A percentile compares a stretch with the other conserved stretches of the same genome.
Evolutionary conservation across 2,888 invertebrate genomes (phyloP).

Genomic region (Alviniconcha strummeri): DNA sequence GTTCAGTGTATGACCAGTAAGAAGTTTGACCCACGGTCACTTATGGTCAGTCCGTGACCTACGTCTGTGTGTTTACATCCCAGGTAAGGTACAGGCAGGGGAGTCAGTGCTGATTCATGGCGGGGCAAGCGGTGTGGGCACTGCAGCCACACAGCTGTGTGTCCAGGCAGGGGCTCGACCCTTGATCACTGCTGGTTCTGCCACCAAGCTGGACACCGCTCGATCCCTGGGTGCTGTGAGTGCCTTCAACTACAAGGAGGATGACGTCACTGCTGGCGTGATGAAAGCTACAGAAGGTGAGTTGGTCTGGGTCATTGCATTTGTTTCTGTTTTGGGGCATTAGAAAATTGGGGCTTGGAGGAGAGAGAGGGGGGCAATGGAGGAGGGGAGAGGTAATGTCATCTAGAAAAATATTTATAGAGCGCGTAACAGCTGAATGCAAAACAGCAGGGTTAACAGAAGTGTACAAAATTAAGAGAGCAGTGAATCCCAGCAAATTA

Average conservation of each 20-base stretch:
- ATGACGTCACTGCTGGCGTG: conserved; percentile 63
- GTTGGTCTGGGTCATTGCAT: background rate
- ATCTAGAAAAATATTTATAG: too few relatives aligned
- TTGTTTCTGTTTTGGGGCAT: background rate
- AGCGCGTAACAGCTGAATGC: too few relatives aligned
- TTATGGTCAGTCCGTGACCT: too few relatives aligned
- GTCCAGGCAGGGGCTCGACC: conserved; percentile 61
- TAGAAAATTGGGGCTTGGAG: background rate
- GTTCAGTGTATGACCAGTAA: too few relatives aligned
- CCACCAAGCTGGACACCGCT: conserved; percentile 65
- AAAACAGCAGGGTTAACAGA: too few relatives aligned
- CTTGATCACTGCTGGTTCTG: conserved; percentile 70
- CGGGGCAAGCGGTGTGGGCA: conserved; percentile 74
- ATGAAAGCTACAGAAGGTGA: conserved; percentile 65
- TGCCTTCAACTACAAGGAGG: conserved; percentile 72
- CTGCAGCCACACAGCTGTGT: conserved; percentile 71
- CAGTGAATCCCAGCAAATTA: too few relatives aligned
- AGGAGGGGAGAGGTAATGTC: too few relatives aligned
- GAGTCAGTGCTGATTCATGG: conserved; percentile 73
- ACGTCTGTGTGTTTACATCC: background rate
- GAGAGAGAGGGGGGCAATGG: too few relatives aligned
- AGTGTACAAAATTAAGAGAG: too few relatives aligned
- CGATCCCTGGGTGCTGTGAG: conserved; percentile 66
- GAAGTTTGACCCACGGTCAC: too few relatives aligned
- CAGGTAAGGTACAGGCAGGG: conserved; percentile 64